A percentile compares a stretch with the other conserved stretches of the same genome.
These are phyloP conservation scores for Saturnia pavonia DNA, from an alignment of 2,888 invertebrate species.

Conservation along the genomic window DNA sequence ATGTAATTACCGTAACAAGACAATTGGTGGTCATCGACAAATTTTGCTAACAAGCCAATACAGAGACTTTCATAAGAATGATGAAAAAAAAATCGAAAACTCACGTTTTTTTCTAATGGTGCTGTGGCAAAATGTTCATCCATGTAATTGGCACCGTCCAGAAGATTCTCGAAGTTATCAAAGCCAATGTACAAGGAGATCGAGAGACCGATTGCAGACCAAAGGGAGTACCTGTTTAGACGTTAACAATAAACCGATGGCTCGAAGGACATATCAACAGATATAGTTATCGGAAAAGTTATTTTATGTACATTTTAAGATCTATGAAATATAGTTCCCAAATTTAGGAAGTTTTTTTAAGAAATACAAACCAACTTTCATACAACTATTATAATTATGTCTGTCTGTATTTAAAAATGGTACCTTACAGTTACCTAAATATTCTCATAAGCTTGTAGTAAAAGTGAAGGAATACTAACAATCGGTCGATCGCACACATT, in stretches of 20 bases:
- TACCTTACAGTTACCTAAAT: no score
- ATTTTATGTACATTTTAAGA: no score
- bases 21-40: neutral
- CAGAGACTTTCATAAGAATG: no score
- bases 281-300: no score
- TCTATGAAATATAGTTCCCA: no score
- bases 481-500: no score
- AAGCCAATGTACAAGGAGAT: conserved; percentile 96
- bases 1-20: neutral
- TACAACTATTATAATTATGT: no score
- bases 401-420: no score
- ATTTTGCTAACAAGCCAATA: neutral
- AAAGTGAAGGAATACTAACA: no score
- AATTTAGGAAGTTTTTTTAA: no score
- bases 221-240: conserved; percentile 87
- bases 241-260: neutral
- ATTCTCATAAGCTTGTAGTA: no score
- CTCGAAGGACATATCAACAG: neutral
- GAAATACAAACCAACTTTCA: no score
- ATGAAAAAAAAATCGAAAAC: conserved; percentile 34
- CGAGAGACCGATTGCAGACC: conserved; percentile 99
- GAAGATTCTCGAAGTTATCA: conserved; percentile 95
- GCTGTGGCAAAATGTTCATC: conserved; percentile 95
- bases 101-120: conserved; percentile 95
- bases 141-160: conserved; percentile 96